A percentile compares a stretch with the other conserved stretches of the same genome.
phyloP scores from a whole-genome alignment of 2,888 invertebrate species.

The Chalcis sispes region DNA sequence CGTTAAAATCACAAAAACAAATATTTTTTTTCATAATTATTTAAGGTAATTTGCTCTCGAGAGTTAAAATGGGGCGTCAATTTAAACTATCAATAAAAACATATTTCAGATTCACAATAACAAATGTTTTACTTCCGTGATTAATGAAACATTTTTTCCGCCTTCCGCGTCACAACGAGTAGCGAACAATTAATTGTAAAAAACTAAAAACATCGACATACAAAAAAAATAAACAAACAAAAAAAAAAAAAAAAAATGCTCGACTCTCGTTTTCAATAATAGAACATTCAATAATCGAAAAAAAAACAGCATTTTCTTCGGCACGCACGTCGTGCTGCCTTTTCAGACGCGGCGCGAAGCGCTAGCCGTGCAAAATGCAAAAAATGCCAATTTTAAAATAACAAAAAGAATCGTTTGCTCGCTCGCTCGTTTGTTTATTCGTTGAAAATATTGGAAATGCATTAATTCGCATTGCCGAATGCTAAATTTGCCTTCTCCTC shows the following conservation, averaged over 20 bases:
- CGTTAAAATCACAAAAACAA: no score
- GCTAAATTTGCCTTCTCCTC: neutral
- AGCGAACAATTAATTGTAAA: constrained; percentile 23
- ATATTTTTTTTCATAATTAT: no score
- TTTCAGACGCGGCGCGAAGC: neutral
- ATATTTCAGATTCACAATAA: constrained; percentile 21
- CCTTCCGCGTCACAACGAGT: neutral
- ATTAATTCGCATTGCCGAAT: constrained; percentile 37
- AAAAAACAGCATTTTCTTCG: constrained; percentile 21
- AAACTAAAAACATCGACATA: constrained; percentile 30
- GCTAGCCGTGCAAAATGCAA: no score
- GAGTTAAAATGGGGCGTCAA: neutral
- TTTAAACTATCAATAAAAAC: constrained; percentile 24
- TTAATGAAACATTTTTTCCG: constrained; percentile 35
- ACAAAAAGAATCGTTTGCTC: constrained; percentile 1
- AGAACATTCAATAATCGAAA: neutral
- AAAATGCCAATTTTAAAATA: constrained; percentile 22
- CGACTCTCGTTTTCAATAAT: neutral
- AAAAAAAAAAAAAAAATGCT: neutral
- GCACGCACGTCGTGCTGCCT: no score
- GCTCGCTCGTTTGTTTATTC: neutral
- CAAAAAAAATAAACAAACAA: neutral
- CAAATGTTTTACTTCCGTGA: constrained; percentile 2
- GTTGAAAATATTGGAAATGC: constrained; percentile 44
- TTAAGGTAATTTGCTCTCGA: neutral